phyloP scores from a whole-genome alignment of 1,140 invertebrate genomes.

The Aphelenchoides fujianensis region DNA sequence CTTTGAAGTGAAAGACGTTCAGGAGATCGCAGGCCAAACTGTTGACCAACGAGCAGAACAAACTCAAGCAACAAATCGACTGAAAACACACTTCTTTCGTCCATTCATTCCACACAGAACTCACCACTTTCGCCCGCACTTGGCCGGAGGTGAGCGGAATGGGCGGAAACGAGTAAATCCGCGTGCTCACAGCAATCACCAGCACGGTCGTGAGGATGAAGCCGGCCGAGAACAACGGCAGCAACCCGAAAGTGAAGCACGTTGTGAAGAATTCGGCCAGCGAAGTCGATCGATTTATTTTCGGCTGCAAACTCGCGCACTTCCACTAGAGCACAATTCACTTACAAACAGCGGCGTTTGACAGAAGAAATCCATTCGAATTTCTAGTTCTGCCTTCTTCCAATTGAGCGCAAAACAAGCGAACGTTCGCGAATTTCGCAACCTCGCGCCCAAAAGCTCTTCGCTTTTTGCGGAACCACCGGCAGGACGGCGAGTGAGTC shows the following conservation, averaged over 20 bases:
- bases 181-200: not conserved
- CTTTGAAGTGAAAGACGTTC: not conserved
- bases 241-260: constrained; percentile 6
- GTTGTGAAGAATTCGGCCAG: constrained; percentile 3
- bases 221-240: not conserved
- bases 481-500: no score
- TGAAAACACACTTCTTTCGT: not conserved
- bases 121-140: not conserved
- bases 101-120: not conserved
- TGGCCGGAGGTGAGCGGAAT: not conserved
- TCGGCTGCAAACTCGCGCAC: not conserved
- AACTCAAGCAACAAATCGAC: not conserved
- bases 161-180: not conserved
- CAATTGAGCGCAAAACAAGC: no score
- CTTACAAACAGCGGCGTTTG: not conserved
- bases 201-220: not conserved
- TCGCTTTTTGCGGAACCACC: no score
- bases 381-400: no score
- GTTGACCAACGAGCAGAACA: not conserved
- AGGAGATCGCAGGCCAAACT: not conserved
- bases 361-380: not conserved
- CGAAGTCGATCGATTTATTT: not conserved
- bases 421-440: no score
- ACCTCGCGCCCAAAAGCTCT: no score
- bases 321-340: not conserved